phyloP scores from a whole-genome alignment of 1,140 invertebrate genomes.

The Globodera rostochiensis region DNA sequence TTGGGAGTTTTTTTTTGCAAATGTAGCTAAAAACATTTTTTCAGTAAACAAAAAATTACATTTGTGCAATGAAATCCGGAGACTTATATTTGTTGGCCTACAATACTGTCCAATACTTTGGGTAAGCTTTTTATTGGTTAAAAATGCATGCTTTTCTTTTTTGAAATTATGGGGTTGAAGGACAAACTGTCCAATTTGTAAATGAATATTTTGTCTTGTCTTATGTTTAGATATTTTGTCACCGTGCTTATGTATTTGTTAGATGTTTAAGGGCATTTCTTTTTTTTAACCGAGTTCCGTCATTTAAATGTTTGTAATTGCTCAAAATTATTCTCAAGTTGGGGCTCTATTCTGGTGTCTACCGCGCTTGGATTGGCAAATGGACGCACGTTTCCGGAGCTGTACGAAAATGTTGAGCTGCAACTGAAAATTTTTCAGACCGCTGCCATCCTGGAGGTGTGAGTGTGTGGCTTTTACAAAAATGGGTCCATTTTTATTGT shows the following conservation, averaged over 20 bases:
- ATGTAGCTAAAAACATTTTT: too few relatives aligned
- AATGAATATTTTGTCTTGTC: too few relatives aligned
- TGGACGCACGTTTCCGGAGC: constrained; percentile 39
- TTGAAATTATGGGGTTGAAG: too few relatives aligned
- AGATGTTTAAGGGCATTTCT: too few relatives aligned
- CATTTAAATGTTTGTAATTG: not conserved
- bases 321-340: constrained; percentile 46
- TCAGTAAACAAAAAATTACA: not conserved
- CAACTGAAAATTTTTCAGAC: constrained; percentile 83
- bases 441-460: constrained; percentile 82
- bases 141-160: too few relatives aligned
- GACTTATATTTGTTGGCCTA: constrained; percentile 58
- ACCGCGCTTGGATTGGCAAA: constrained; percentile 51
- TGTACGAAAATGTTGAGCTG: constrained; percentile 60
- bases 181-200: too few relatives aligned
- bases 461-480: not conserved
- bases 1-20: too few relatives aligned
- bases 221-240: too few relatives aligned
- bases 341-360: constrained; percentile 59
- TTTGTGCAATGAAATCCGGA: constrained; percentile 43
- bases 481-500: too few relatives aligned
- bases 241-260: too few relatives aligned
- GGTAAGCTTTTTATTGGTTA: constrained; percentile 43
- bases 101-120: constrained; percentile 60
- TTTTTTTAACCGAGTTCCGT: too few relatives aligned